phyloP scores from a whole-genome alignment of 2,888 invertebrate genomes.

The Sminthurides aquaticus region DNA sequence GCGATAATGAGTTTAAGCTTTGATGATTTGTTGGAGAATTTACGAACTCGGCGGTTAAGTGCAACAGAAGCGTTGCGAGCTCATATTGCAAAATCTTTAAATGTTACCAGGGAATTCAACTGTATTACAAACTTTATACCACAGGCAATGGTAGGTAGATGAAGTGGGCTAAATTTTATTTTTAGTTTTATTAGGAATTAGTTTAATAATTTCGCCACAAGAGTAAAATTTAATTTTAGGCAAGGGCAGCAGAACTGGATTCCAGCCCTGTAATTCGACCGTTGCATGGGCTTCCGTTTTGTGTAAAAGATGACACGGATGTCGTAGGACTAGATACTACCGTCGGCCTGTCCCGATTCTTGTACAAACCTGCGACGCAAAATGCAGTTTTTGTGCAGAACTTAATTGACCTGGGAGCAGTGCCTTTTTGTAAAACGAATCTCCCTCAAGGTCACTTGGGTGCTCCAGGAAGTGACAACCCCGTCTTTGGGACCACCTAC shows the following conservation, averaged over 20 bases:
- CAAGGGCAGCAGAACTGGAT: conserved; percentile 34
- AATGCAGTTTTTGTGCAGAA: conserved; percentile 34
- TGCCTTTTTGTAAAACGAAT: conserved; percentile 46
- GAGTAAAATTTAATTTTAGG: conserved; percentile 13
- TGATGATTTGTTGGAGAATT: not conserved
- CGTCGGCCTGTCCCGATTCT: conserved; percentile 45
- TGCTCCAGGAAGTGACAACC: conserved; percentile 45
- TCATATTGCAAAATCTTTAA: not conserved
- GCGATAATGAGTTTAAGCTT: not conserved
- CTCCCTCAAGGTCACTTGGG: conserved; percentile 45
- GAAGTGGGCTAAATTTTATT: not conserved
- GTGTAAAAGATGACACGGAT: conserved; percentile 45
- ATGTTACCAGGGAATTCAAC: not conserved
- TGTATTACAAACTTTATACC: conserved; percentile 1
- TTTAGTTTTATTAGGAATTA: too few relatives aligned
- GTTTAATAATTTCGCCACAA: too few relatives aligned
- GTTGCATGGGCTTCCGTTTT: conserved; percentile 45
- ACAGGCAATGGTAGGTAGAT: not conserved
- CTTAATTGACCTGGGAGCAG: conserved; percentile 30
- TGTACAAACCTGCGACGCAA: conserved; percentile 43
- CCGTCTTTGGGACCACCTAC: conserved; percentile 48
- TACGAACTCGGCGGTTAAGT: not conserved
- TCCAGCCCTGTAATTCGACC: conserved; percentile 26
- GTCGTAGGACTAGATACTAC: conserved; percentile 47
- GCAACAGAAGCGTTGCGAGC: not conserved